Evolutionary conservation across 2,797 vertebrate genomes (phyloP), one percentile per base, ranked within the genome.

Genomic region (Yasuhikotakia modesta): DNA sequence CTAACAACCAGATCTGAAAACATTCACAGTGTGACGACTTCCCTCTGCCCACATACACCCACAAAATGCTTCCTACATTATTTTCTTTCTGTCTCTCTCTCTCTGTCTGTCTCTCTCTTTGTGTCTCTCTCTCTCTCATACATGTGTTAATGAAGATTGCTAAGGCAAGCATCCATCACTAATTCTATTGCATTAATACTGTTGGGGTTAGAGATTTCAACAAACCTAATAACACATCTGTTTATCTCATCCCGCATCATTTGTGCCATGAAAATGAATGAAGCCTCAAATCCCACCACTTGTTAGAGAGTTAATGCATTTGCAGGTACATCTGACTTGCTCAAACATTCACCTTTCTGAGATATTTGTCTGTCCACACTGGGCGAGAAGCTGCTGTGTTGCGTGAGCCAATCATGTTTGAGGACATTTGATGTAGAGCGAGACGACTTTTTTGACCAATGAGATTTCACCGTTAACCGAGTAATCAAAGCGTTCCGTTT

Each of bases 31-130:
- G 53, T 60, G 76, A 71, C 69, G 21, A 63, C 22, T 58, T 63
- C 13, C 68, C 39, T 57, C 65, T 61, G 66, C 75, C 75, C 66
- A 52, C 75, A 77, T 66, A 39, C 77, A 14, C 70, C 14, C 66
- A 19, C 66, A 48, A 10, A 14, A 43, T 21, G 35, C 48, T 46
- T 52, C 27, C n/a, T 35, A 3, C 5, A 32, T 66, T 32, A 17
- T 67, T 61, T 55, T 67, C 61, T 46, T 4, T 4, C 68, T 64
- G 71, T 72, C 73, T 52, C 12, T 35, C 10, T 30, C 27, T 48
- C 35, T 39, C 35, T 39, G 1, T 39, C 35, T 39, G 1, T 7
- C 35, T 39, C 35, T 39, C 35, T 7, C 30, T 32, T 2, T 32
- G 30, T 32, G 30, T 32, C 30, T 32, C 30, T 32, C 5, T 32